Evolutionary conservation across 1,140 invertebrate genomes (phyloP), one percentile per base, ranked within the genome.

Genomic region (Halotydeus destructor): DNA sequence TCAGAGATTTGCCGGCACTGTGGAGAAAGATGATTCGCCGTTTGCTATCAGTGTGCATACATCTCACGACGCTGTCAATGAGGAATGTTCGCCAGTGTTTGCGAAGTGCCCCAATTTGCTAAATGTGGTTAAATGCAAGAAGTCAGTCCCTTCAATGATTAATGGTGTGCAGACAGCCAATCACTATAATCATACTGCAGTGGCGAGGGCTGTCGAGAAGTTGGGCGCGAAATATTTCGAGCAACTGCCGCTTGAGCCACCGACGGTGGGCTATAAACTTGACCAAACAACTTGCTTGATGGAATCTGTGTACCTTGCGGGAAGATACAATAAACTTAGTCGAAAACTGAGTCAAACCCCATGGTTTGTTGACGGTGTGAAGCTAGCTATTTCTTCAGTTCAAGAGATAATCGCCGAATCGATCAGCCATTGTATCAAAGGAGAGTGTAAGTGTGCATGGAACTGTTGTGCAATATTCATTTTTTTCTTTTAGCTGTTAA

Each of bases 291-390:
- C n/a, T n/a, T 30, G n/a, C 14, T 30, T 9, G n/a, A 14, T 30
- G 28, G 9, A 35, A 34, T 41, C 58, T 18, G 43, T 63, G 9
- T 61, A 43, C 46, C 31, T 55, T 50, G 41, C 48, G 70, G 76
- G 76, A 34, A 62, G 83, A 23, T 96, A 97, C 57, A 72, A 76
- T 44, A 97, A 97, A 60, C 73, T 75, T 54, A 82, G 77, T 14
- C 67, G 89, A 38, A 66, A 71, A 46, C 58, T 97, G 5, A 78
- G 80, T 41, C 91, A 97, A 64, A 91, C 86, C 0, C 86, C 88
- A 0, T 97, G 89, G 88, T 57, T 91, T 19, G 62, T 93, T 32
- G 71, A 82, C 50, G 84, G 83, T 0, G 68, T 72, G 47, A 68
- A 76, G 43, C 74, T 77, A 49, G 71, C 78, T 60, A 75, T 78